A percentile compares a stretch with the other conserved stretches of the same genome.
Conservation (phyloP, 1,140 invertebrate species). For the Sesamia nonagrioides region DNA sequence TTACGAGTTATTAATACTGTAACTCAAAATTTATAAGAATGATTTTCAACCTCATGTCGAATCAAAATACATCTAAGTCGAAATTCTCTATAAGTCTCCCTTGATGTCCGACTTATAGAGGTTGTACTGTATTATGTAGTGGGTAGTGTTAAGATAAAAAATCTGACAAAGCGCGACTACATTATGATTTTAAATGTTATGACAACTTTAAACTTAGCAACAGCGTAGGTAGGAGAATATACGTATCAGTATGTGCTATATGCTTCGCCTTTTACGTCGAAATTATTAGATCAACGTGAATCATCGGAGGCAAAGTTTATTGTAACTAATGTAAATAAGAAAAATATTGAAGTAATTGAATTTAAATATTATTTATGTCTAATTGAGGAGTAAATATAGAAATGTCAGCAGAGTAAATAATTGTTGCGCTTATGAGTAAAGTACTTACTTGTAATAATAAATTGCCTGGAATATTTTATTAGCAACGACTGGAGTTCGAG, state of each 20-base stretch:
- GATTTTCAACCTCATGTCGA: too few relatives aligned
- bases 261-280: not conserved
- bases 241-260: too few relatives aligned
- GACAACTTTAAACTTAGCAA: not conserved
- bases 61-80: too few relatives aligned
- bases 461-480: not conserved
- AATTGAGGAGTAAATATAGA: not conserved
- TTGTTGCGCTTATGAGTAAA: not conserved
- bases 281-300: conserved; percentile 3
- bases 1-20: too few relatives aligned
- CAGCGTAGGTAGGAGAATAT: conserved; percentile 26
- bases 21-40: too few relatives aligned
- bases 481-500: not conserved
- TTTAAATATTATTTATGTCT: not conserved
- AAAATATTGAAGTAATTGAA: not conserved
- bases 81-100: too few relatives aligned
- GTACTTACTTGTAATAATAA: not conserved
- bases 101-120: too few relatives aligned
- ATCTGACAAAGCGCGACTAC: too few relatives aligned
- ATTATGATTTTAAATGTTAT: not conserved
- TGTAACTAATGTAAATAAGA: not conserved
- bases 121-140: too few relatives aligned
- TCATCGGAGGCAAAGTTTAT: not conserved
- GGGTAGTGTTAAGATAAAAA: too few relatives aligned
- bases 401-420: not conserved